phyloP scores from a whole-genome alignment of 2,113 vertebrate genomes.

The Pomatostomus ruficeps region DNA sequence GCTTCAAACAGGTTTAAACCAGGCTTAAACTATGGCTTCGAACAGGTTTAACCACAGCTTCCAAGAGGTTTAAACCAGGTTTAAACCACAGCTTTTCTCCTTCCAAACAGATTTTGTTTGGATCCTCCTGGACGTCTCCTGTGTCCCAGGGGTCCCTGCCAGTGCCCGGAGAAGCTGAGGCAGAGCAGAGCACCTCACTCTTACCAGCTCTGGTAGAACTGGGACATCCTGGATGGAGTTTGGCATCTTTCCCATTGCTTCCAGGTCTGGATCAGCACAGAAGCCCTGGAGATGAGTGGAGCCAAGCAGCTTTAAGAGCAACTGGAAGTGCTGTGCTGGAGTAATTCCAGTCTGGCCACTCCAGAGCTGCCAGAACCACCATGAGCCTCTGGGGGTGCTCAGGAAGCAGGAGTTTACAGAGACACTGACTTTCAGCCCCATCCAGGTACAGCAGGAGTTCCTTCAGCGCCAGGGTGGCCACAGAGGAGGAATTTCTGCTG shows the following conservation, averaged over 20 bases:
- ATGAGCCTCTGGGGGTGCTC: accelerated
- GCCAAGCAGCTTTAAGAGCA: neutral
- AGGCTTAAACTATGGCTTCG: neutral
- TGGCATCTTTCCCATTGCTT: neutral
- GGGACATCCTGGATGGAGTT: neutral
- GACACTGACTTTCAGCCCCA: neutral
- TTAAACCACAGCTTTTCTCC: neutral
- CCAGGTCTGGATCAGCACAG: neutral
- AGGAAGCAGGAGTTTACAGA: neutral
- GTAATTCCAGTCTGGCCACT: neutral
- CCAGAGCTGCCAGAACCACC: neutral
- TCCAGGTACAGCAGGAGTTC: neutral
- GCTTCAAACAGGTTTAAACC: neutral
- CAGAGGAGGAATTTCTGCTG: neutral
- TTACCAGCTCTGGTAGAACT: neutral
- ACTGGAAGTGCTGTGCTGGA: neutral
- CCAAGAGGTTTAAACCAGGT: neutral
- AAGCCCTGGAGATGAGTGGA: neutral
- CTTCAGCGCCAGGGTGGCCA: neutral
- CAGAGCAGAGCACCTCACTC: neutral
- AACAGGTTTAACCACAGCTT: too few species aligned
- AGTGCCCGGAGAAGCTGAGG: neutral
- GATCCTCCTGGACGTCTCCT: neutral
- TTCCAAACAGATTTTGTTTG: neutral
- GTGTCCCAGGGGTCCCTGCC: neutral